Evolutionary conservation across 2,113 vertebrate genomes (phyloP), one percentile per base, ranked within the genome.

Genomic region (Willisornis vidua): DNA sequence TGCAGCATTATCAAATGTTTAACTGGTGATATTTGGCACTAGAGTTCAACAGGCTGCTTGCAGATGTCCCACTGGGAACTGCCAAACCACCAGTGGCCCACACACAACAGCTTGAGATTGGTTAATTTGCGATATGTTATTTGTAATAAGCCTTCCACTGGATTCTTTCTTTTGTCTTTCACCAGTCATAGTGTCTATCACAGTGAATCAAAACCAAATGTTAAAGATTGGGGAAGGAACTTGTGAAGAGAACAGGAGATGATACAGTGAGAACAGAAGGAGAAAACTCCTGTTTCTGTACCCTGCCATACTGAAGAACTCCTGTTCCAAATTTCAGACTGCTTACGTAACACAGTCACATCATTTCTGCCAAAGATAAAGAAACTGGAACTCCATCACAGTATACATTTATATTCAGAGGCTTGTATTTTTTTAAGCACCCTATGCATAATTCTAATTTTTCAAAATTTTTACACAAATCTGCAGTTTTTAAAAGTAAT

Each of bases 111-210:
- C 70, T 19, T 91, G 73, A 82, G 89, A 81, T 13, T 61, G 37
- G 43, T 61, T 92, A 68, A 72, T 80, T 90, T 89, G 54, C 48
- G 70, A 62, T 63, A 59, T 55, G 33, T 41, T 92, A 70, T 88
- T 95, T 81, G 74, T 61, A 81, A 74, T 65, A 61, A 61, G 35
- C 29, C 55, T 94, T 94, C 61, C 39, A 14, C n/a, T 89, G 75
- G 31, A 81, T 86, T 65, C 51, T 85, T 95, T n/a, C 79, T 87
- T 67, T 86, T 95, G 83, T 90, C 48, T 95, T 88, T 70, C 84
- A 82, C 25, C 66, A 66, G 58, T 84, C 58, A 48, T 31, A 57
- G 54, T 55, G 85, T 75, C 89, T 95, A 52, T 61, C 75, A 37
- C 51, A 79, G 10, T 35, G 43, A 94, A 95, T 71, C 65, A 76